Conservation (phyloP, 2,113 vertebrate species). For the Laticauda laticaudata region DNA sequence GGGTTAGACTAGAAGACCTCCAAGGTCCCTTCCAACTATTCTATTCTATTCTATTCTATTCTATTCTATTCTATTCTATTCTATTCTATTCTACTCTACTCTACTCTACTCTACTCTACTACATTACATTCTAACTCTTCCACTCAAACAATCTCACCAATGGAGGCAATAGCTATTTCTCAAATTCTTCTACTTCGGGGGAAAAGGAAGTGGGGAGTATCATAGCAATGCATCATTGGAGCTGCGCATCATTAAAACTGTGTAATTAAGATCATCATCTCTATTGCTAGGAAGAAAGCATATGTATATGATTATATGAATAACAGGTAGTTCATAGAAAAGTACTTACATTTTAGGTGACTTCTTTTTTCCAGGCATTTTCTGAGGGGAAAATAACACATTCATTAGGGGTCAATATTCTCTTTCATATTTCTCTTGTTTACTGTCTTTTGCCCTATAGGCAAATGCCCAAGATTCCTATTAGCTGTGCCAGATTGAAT, state of each 20-base stretch:
- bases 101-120: accelerated
- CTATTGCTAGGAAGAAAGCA: background rate
- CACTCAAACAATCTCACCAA: background rate
- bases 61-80: accelerated
- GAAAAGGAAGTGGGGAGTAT: background rate
- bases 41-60: too few relatives aligned
- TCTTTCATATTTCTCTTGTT: background rate
- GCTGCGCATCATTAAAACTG: background rate
- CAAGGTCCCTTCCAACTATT: too few relatives aligned
- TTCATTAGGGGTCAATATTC: background rate
- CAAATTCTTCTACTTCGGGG: background rate
- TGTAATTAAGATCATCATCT: background rate
- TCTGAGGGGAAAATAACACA: background rate
- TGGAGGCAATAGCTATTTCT: background rate
- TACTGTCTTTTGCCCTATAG: background rate
- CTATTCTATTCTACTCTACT: accelerated
- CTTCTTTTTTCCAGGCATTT: background rate
- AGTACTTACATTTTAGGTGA: background rate
- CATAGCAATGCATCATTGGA: background rate
- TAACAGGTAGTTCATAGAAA: background rate
- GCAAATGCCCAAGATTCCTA: background rate
- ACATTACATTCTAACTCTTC: too few relatives aligned
- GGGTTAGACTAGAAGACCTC: too few relatives aligned
- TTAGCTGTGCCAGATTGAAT: background rate
- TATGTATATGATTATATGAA: background rate